phyloP scores from a whole-genome alignment of 2,888 invertebrate genomes.

The Creontiades dilutus region DNA sequence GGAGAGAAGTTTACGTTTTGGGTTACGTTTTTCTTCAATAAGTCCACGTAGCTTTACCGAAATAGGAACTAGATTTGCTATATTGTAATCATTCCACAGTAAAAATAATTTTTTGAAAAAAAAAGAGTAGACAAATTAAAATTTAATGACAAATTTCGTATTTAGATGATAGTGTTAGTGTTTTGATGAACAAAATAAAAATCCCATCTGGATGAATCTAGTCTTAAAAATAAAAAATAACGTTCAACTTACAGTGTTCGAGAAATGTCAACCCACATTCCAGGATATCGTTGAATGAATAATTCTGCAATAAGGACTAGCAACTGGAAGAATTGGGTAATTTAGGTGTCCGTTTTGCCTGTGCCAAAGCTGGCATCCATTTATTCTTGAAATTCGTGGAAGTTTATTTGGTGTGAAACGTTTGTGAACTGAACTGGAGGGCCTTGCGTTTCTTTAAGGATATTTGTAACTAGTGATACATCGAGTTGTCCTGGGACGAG shows the following conservation, averaged over 20 bases:
- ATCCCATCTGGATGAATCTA: conserved; percentile 18
- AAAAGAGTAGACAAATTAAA: background rate
- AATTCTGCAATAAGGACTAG: too few relatives aligned
- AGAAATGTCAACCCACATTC: too few relatives aligned
- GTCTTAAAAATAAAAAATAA: background rate
- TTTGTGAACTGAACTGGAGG: too few relatives aligned
- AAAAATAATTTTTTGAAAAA: background rate
- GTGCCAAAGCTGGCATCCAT: too few relatives aligned
- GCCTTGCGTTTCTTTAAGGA: too few relatives aligned
- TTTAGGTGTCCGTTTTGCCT: too few relatives aligned
- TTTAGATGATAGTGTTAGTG: background rate
- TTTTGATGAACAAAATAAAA: conserved; percentile 5
- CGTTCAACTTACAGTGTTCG: background rate
- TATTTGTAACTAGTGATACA: too few relatives aligned
- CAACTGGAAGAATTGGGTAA: too few relatives aligned
- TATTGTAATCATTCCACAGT: conserved; percentile 37
- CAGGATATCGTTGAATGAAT: too few relatives aligned
- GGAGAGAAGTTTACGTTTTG: background rate
- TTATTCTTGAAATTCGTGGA: too few relatives aligned
- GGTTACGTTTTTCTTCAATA: background rate
- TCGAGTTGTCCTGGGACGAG: too few relatives aligned
- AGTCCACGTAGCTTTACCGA: background rate
- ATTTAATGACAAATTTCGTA: background rate
- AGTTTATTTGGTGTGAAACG: too few relatives aligned
- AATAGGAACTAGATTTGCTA: conserved; percentile 7